A percentile compares a stretch with the other conserved stretches of the same genome.
phyloP scores from a whole-genome alignment of 2,888 invertebrate species.

The Bombyx huttoni region DNA sequence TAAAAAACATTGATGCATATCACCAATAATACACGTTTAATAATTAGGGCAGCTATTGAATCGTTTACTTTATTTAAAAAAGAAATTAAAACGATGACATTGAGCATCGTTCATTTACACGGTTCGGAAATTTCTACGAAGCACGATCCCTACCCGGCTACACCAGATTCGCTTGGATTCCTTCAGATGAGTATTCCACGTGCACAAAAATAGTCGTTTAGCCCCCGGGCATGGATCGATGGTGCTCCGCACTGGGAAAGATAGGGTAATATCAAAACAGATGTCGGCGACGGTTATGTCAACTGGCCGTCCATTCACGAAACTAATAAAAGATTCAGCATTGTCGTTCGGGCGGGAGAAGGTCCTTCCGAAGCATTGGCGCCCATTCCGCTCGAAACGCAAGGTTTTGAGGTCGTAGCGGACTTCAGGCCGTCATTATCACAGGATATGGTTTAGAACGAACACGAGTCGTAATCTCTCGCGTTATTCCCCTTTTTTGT shows the following conservation, averaged over 20 bases:
- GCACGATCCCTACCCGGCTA: slow-evolving; percentile 12
- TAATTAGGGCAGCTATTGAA: too few relatives aligned
- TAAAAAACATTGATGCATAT: too few relatives aligned
- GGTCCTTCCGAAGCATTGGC: slow-evolving; percentile 46
- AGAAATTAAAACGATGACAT: slow-evolving; percentile 12
- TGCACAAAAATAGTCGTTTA: slow-evolving; percentile 47
- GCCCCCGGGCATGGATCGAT: slow-evolving; percentile 37
- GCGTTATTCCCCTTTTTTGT: slow-evolving; percentile 19
- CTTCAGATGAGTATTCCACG: slow-evolving; percentile 37
- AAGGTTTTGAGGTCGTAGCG: slow-evolving; percentile 38
- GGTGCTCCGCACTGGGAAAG: slow-evolving; percentile 32
- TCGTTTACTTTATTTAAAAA: too few relatives aligned
- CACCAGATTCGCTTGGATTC: slow-evolving; percentile 35
- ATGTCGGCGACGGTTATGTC: slow-evolving; percentile 67
- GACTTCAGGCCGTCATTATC: slow-evolving; percentile 44
- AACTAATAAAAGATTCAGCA: slow-evolving; percentile 72
- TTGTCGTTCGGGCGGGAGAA: slow-evolving; percentile 56
- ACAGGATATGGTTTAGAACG: slow-evolving; percentile 41
- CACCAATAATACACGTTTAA: too few relatives aligned
- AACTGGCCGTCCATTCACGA: slow-evolving; percentile 64
- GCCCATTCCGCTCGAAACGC: slow-evolving; percentile 29
- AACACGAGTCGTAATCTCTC: slow-evolving; percentile 29
- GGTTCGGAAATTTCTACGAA: slow-evolving; percentile 16
- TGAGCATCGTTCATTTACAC: slow-evolving; percentile 11
- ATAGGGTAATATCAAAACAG: slow-evolving; percentile 68